A percentile compares a stretch with the other conserved stretches of the same genome.
phyloP scores from a whole-genome alignment of 2,113 vertebrate genomes.

The Cichladusa arquata region DNA sequence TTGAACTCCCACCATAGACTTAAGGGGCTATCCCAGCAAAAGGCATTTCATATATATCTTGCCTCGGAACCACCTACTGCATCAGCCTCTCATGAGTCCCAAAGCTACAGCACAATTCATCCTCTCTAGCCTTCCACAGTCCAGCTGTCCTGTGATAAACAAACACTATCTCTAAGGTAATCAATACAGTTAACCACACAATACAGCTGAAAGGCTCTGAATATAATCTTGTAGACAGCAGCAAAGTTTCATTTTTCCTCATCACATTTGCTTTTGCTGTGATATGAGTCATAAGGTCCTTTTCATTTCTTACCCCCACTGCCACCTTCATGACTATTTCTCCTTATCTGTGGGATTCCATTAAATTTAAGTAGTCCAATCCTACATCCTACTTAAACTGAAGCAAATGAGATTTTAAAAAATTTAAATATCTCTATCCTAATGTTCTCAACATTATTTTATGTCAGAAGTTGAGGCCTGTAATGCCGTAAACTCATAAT shows the following conservation, averaged over 20 bases:
- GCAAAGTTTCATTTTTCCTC: background rate
- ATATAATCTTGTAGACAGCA: background rate
- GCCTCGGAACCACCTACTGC: background rate
- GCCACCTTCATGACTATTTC: background rate
- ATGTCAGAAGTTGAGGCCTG: background rate
- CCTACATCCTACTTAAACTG: background rate
- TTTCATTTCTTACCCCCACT: background rate
- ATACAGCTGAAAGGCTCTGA: background rate
- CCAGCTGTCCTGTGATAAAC: background rate
- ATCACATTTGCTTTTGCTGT: background rate
- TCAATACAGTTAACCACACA: background rate
- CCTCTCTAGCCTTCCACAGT: background rate
- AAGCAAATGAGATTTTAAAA: background rate
- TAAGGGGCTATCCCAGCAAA: background rate
- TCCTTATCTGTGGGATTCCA: background rate
- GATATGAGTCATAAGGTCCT: rapidly evolving
- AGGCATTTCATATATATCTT: background rate
- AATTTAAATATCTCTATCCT: background rate
- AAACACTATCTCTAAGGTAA: background rate
- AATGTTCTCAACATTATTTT: background rate
- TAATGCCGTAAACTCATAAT: background rate
- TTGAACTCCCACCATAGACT: background rate
- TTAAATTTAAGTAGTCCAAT: background rate
- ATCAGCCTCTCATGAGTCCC: background rate
- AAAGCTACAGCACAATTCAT: background rate